A percentile compares a stretch with the other conserved stretches of the same genome.
phyloP scores from a whole-genome alignment of 2,113 vertebrate genomes.

The Stegostoma tigrinum region DNA sequence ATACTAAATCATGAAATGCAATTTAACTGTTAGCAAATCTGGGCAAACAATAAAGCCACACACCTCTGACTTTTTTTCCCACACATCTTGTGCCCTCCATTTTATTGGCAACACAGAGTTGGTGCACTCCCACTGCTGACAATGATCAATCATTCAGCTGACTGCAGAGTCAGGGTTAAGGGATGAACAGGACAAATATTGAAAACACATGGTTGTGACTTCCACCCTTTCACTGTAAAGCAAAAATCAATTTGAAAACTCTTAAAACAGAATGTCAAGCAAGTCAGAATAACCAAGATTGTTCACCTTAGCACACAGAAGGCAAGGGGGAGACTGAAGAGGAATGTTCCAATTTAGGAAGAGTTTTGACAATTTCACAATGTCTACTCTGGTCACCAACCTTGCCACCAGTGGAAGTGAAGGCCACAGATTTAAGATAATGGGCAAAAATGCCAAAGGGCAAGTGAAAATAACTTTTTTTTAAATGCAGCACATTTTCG shows the following conservation, averaged over 20 bases:
- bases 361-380: background rate
- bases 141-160: background rate
- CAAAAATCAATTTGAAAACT: background rate
- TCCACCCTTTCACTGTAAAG: background rate
- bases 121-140: background rate
- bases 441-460: background rate
- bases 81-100: background rate
- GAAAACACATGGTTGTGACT: background rate
- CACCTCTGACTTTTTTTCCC: background rate
- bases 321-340: background rate
- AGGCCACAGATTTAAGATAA: background rate
- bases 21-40: background rate
- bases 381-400: background rate
- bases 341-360: background rate
- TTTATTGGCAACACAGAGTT: background rate
- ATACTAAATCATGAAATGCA: background rate
- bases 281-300: background rate
- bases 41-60: background rate
- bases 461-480: too few relatives aligned
- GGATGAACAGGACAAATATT: background rate
- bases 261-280: background rate
- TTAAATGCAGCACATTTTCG: too few relatives aligned
- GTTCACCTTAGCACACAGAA: background rate
- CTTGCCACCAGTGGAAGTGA: background rate
- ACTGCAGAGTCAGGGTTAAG: background rate